Base-by-base conservation (phyloP, 2,888 invertebrate species). In the Leucozona laternaria region DNA sequence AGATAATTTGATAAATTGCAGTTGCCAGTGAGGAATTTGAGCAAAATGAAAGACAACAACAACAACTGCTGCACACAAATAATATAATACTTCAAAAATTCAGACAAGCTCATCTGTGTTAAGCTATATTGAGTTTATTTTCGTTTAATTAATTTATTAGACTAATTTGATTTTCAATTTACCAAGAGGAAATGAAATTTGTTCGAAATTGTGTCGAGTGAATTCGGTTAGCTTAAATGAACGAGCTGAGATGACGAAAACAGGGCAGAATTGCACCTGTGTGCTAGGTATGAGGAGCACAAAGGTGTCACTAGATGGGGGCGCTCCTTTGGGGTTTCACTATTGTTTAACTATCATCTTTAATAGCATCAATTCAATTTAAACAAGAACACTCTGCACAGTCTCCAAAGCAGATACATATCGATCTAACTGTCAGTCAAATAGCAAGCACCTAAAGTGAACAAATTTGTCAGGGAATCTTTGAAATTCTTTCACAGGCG, bases 141-240 rank as follows among this genome's bases (percentile, higher is more conserved):
- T 40, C 48, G 64, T 77, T 48, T 57, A 78, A 72, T 58, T 72
- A 77, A 77, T 78, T 82, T 60, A 79, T 73, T 68, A 55, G 73
- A 28, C 25, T 73, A 73, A 83, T 73, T 79, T 73, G 79, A 79
- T 58, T 62, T 79, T 66, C 58, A 73, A 78, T 60, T 66, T 71
- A 34, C n/a, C 50, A 22, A 50, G 60, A 53, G 45, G 50, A 34
- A 71, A 62, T 37, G 31, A 45, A 79, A 72, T 79, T 79, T 62
- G 31, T 60, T 62, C 31, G 40, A n/a, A 62, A 43, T 13, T 31
- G 45, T 28, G 31, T 28, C 17, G 31, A 6, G 8, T 66, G 13
- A 13, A 66, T 20, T 48, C 1, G 64, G 17, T 64, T 66, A 48
- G 20, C 45, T 45, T n/a, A 66, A 31, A 48, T 64, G 11, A 45